Conservation (phyloP, 53 echinoderm and acorn worm genomes). For the Apostichopus leukothele region DNA sequence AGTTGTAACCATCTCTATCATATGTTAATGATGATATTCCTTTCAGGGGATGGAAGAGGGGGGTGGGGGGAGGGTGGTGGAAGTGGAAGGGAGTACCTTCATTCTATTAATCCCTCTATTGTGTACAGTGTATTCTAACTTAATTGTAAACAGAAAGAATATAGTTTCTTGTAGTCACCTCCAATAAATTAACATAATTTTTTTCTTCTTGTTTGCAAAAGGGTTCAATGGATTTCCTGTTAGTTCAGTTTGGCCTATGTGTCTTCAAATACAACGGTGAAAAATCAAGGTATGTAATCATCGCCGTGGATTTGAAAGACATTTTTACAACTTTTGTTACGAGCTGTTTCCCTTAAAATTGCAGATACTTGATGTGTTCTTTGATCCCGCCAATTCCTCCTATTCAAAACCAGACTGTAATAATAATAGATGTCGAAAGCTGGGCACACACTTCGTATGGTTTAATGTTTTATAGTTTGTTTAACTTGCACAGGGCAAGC, state of each 20-base stretch:
- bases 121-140: background rate
- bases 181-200: no score
- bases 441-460: no score
- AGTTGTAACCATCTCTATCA: no score
- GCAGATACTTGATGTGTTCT: background rate
- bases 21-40: no score
- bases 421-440: no score
- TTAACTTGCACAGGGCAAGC: no score
- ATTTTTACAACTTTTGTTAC: no score
- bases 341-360: background rate
- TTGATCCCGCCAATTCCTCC: background rate
- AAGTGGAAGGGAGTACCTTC: no score
- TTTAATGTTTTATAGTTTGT: no score
- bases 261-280: slow-evolving; percentile 86
- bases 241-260: slow-evolving; percentile 94
- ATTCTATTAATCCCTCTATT: no score
- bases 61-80: no score
- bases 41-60: no score
- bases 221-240: slow-evolving; percentile 82
- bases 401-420: background rate
- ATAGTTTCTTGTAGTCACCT: background rate
- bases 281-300: slow-evolving; percentile 57
- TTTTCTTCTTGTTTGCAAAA: slow-evolving; percentile 35
- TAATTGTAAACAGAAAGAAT: background rate
- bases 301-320: background rate